Evolutionary conservation across 2,888 invertebrate genomes (phyloP).

Genomic region (Microplitis manilae): DNA sequence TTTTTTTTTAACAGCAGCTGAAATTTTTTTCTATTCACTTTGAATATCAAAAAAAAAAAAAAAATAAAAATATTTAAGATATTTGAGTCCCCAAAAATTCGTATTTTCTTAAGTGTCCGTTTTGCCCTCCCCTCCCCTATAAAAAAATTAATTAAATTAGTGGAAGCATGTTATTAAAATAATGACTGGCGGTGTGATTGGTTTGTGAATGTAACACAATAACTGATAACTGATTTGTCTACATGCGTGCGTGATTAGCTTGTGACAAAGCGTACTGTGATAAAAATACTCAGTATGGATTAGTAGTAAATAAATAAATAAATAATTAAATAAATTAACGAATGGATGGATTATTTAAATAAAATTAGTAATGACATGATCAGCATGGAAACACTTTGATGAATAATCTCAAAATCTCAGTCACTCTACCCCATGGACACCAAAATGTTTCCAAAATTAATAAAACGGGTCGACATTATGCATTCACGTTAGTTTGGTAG

Average conservation of each 20-base stretch:
- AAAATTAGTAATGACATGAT: slow-evolving; percentile 24
- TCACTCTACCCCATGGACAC: slow-evolving; percentile 23
- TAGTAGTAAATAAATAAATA: slow-evolving; percentile 32
- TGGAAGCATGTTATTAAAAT: not conserved
- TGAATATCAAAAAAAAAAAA: too few species aligned
- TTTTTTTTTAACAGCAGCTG: too few species aligned
- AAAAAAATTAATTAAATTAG: not conserved
- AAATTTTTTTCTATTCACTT: too few species aligned
- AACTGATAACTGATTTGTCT: not conserved
- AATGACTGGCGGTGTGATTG: slow-evolving; percentile 23
- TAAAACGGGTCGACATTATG: not conserved
- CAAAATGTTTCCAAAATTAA: slow-evolving; percentile 46
- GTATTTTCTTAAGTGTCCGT: too few species aligned
- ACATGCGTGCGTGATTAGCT: not conserved
- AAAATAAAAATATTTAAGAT: too few species aligned
- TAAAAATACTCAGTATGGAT: slow-evolving; percentile 4
- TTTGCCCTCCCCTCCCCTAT: too few species aligned
- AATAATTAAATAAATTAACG: not conserved
- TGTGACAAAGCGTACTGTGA: not conserved
- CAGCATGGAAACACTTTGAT: slow-evolving; percentile 74
- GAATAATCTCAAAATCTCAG: slow-evolving; percentile 53
- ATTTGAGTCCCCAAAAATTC: too few species aligned
- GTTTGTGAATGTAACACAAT: not conserved
- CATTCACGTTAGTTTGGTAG: not conserved
- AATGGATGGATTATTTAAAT: slow-evolving; percentile 21